Evolutionary conservation across 2,113 vertebrate species (phyloP), one percentile per base, ranked within the genome.

Genomic region (Crotalus horridus): DNA sequence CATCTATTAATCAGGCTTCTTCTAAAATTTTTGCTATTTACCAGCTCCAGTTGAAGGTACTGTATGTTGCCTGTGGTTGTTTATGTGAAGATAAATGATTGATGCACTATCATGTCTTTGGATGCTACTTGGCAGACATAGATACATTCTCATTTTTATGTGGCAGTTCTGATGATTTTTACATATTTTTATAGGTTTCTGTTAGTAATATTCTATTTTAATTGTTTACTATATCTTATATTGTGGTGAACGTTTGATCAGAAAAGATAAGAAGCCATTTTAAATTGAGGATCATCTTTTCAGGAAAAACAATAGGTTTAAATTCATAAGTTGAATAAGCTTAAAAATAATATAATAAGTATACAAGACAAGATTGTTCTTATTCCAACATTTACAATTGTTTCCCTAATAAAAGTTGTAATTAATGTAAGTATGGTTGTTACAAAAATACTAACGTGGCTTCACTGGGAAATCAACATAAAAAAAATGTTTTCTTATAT

Each of bases 401-500:
- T 94, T 91, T 89, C 12, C 51, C 29, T 7, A 74, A 69, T 17
- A 21, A 91, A 94, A 94, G 94, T 90, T 58, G 93, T 94, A 91
- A 95, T 96, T 96, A 95, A 96, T 92, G 88, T 7, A 96, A 87
- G 93, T 92, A 91, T 33, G 93, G 64, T 94, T 92, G 93, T 91
- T 91, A 95, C 92, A 95, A 46, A 88, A 51, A 58, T 86, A 89
- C 51, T 94, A 95, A 88, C 33, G 74, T 95, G 93, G 92, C 92
- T 91, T 90, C 91, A 59, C 4, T 53, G 55, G 89, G 86, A 95
- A 85, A 95, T 88, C 61, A 95, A 92, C 29, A 90, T 46, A 93
- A 81, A 95, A 96, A 92, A 95, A 96, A 96, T 95, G 87, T 86
- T 94, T 87, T 87, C 89, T n/a, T 92, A 87, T 23, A 94, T 96